Evolutionary conservation across 2,888 invertebrate species (phyloP).

Genomic region (Luperina nickerlii): DNA sequence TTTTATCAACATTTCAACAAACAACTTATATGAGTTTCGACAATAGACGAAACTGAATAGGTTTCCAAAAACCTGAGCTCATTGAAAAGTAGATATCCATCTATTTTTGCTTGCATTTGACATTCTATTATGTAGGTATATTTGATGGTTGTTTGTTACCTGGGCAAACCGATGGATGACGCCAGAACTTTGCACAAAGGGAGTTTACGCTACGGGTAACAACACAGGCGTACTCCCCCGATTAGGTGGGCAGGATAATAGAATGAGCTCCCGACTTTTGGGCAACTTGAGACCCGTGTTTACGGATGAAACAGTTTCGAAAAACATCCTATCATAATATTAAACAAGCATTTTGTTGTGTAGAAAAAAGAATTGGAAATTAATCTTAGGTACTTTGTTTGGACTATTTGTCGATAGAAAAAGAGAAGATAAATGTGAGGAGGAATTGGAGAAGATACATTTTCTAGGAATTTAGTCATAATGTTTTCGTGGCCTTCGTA

Average conservation of each 20-base stretch:
- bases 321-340: slow-evolving; percentile 43
- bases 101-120: slow-evolving; percentile 14
- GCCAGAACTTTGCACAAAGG: slow-evolving; percentile 55
- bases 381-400: slow-evolving; percentile 20
- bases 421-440: background rate
- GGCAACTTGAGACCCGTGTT: slow-evolving; percentile 46
- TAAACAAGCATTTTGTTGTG: slow-evolving; percentile 22
- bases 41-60: background rate
- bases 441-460: background rate
- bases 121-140: slow-evolving; percentile 34
- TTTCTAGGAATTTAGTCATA: background rate
- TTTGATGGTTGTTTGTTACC: slow-evolving; percentile 43
- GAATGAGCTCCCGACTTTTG: slow-evolving; percentile 52
- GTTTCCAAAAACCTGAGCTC: background rate
- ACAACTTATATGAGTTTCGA: background rate
- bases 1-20: background rate
- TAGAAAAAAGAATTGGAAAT: background rate
- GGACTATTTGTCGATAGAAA: background rate
- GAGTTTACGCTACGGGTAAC: slow-evolving; percentile 49
- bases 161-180: slow-evolving; percentile 41
- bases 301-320: slow-evolving; percentile 39
- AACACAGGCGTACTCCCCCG: slow-evolving; percentile 43
- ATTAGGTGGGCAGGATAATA: slow-evolving; percentile 60
- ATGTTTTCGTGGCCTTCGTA: background rate
- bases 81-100: background rate